Evolutionary conservation across 2,888 invertebrate species (phyloP).

Genomic region (Drosophila acutilabella): DNA sequence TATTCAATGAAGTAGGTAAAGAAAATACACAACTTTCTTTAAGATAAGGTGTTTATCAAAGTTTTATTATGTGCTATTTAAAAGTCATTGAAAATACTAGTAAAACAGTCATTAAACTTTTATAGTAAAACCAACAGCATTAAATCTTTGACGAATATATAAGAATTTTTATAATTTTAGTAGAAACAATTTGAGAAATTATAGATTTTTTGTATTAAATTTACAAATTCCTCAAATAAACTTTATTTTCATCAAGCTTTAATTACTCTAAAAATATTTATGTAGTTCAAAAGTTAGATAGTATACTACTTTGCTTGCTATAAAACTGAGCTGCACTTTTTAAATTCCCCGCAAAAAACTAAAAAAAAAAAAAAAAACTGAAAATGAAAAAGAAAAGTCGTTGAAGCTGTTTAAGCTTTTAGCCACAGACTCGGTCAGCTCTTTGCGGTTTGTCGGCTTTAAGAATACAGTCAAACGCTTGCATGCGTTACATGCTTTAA

Average conservation of each 20-base stretch:
- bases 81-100: no score
- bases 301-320: not conserved
- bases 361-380: not conserved
- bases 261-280: no score
- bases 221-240: no score
- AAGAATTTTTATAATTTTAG: no score
- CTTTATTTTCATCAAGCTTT: no score
- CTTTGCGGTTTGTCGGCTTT: slow-evolving; percentile 66
- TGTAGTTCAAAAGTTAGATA: not conserved
- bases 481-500: not conserved
- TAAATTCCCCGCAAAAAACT: not conserved
- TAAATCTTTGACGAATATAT: no score
- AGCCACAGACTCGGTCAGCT: slow-evolving; percentile 40
- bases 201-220: no score
- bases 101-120: no score
- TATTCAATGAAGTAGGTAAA: not conserved
- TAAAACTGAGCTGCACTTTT: slow-evolving; percentile 1
- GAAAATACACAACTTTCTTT: not conserved
- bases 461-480: slow-evolving; percentile 39
- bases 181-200: no score
- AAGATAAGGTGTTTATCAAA: no score
- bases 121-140: no score
- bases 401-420: slow-evolving; percentile 37
- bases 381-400: slow-evolving; percentile 14
- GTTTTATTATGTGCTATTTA: no score